phyloP scores from a whole-genome alignment of 64 coral and sea anemone species.

The Platygyra sinensis region DNA sequence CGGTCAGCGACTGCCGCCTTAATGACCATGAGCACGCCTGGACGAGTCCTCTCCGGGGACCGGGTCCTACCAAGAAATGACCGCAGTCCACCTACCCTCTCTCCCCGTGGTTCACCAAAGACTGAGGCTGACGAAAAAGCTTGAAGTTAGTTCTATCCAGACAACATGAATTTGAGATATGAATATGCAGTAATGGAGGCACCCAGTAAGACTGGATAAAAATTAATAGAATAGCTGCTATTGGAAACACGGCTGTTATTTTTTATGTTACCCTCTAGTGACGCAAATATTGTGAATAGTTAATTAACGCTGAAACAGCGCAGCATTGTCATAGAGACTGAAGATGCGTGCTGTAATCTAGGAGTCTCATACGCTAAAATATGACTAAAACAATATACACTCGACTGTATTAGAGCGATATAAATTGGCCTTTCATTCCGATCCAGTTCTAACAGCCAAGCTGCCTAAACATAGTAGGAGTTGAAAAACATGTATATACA shows the following conservation, averaged over 20 bases:
- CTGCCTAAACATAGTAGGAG: not conserved
- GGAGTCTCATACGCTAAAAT: not conserved
- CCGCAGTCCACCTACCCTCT: slow-evolving; percentile 7
- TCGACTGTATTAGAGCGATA: not conserved
- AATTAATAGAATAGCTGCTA: not conserved
- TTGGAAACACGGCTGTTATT: not conserved
- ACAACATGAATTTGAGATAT: not conserved
- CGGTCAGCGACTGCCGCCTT: slow-evolving; percentile 76
- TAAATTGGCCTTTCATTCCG: no score
- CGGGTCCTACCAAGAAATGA: slow-evolving; percentile 29
- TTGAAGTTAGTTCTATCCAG: not conserved
- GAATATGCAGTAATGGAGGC: not conserved
- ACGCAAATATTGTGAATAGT: no score
- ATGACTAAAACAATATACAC: not conserved
- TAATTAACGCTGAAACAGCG: no score
- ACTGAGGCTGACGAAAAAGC: slow-evolving; percentile 28
- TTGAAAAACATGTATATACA: not conserved
- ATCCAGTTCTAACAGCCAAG: not conserved
- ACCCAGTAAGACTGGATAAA: not conserved
- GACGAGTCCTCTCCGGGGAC: slow-evolving; percentile 18
- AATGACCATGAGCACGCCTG: slow-evolving; percentile 86
- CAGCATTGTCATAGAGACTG: no score
- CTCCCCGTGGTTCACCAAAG: slow-evolving; percentile 17
- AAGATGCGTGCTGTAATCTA: no score
- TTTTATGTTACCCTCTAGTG: not conserved